Percentiles rank a stretch among this genome's conserved stretches.
Conservation (phyloP, 2,888 invertebrate species). For the Sphaerophoria taeniata region DNA sequence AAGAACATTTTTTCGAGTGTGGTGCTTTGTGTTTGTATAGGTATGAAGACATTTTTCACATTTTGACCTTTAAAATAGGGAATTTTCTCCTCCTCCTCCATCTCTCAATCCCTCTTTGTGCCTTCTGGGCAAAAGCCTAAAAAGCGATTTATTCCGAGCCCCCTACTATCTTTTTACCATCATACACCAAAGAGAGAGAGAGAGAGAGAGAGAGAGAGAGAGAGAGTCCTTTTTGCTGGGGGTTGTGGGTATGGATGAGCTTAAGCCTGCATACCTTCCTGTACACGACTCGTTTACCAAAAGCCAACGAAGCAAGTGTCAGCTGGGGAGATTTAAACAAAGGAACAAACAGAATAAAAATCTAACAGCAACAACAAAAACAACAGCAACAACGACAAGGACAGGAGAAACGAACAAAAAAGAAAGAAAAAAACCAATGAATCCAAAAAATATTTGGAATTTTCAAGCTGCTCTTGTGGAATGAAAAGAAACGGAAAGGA, state of each 20-base stretch:
- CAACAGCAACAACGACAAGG: constrained; percentile 19
- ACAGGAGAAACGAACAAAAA: constrained; percentile 25
- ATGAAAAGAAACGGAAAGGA: background rate
- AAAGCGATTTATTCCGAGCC: constrained; percentile 43
- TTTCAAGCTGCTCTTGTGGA: constrained; percentile 15
- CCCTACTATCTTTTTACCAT: constrained; percentile 17
- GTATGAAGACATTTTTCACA: constrained; percentile 72
- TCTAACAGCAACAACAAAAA: constrained; percentile 21
- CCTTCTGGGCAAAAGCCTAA: constrained; percentile 32
- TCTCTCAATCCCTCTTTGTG: background rate
- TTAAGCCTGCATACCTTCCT: background rate
- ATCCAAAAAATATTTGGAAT: constrained; percentile 65
- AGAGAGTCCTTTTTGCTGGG: no score
- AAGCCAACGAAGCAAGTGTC: constrained; percentile 55
- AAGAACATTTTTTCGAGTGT: background rate
- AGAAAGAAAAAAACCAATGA: constrained; percentile 22
- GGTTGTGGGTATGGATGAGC: constrained; percentile 6
- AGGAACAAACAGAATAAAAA: constrained; percentile 16
- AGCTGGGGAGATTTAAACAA: constrained; percentile 36
- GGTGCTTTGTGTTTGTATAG: constrained; percentile 13
- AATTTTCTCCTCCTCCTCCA: constrained; percentile 40
- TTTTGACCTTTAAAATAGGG: constrained; percentile 71
- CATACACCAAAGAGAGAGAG: background rate
- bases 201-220: no score
- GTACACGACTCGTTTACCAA: background rate